Conservation (phyloP, 2,797 vertebrate species). For the Amblyraja radiata region DNA sequence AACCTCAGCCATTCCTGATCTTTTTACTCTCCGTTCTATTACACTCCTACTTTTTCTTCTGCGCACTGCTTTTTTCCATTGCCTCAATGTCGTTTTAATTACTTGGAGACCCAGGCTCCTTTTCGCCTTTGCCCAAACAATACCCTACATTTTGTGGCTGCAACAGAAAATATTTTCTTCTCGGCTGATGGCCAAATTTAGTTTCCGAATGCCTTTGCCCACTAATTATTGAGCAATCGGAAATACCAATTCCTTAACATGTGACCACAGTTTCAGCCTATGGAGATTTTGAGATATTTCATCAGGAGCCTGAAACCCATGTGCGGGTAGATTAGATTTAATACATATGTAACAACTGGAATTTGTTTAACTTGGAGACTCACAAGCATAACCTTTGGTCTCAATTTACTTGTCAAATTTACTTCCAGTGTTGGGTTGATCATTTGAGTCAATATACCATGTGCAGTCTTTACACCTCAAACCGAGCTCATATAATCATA, state of each 20-base stretch:
- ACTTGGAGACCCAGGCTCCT: neutral
- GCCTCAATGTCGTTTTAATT: neutral
- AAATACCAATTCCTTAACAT: neutral
- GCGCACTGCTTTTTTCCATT: neutral
- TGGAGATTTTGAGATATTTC: neutral
- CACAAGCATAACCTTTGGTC: neutral
- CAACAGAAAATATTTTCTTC: neutral
- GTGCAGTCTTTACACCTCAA: neutral
- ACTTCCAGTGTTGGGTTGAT: neutral
- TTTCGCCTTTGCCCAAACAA: neutral
- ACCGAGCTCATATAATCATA: constrained; percentile 47
- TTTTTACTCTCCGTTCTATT: neutral
- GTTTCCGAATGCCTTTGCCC: neutral
- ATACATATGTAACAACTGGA: constrained; percentile 2
- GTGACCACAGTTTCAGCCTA: neutral
- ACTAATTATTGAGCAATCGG: neutral
- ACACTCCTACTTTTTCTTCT: neutral
- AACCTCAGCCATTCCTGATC: neutral
- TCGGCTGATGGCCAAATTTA: neutral
- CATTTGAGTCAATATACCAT: neutral
- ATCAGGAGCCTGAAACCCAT: neutral
- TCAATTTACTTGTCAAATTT: neutral
- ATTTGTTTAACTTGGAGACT: constrained; percentile 11
- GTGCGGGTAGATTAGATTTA: neutral
- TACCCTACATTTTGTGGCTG: neutral